These are phyloP conservation scores for Sepioteuthis lessoniana DNA, from an alignment of 2,888 invertebrate genomes.

Conservation along the genomic window DNA sequence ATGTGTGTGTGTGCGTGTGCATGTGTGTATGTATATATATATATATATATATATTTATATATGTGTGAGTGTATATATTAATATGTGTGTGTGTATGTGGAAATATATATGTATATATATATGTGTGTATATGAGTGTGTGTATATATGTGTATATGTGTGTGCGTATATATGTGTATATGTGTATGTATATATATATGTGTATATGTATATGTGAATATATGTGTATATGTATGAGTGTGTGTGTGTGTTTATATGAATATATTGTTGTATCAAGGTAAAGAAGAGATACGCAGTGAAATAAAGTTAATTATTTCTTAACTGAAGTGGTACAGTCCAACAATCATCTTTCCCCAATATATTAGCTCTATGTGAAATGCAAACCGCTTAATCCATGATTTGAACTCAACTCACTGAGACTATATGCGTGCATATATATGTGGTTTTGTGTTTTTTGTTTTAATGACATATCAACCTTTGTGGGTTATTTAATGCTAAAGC, in stretches of 20 bases:
- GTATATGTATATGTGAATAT: constrained; percentile 36
- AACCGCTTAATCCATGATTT: too few species aligned
- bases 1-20: constrained; percentile 26
- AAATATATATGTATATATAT: background rate
- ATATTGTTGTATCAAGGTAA: background rate
- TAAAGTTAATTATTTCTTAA: too few species aligned
- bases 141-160: background rate
- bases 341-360: too few species aligned
- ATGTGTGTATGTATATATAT: background rate
- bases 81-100: too few species aligned
- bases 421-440: too few species aligned
- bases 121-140: background rate
- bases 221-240: constrained; percentile 43
- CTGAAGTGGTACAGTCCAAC: too few species aligned
- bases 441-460: too few species aligned
- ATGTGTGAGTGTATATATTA: constrained; percentile 36
- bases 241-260: background rate
- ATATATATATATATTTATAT: background rate
- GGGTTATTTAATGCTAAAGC: too few species aligned
- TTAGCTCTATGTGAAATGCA: too few species aligned
- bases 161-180: constrained; percentile 13
- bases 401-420: too few species aligned
- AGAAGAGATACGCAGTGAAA: too few species aligned
- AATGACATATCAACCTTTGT: too few species aligned
- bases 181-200: constrained; percentile 41